Percentiles rank a stretch among this genome's conserved stretches.
These are phyloP conservation scores for Pachyseris speciosa DNA, from an alignment of 64 coral and sea anemone genomes.

Conservation along the genomic window DNA sequence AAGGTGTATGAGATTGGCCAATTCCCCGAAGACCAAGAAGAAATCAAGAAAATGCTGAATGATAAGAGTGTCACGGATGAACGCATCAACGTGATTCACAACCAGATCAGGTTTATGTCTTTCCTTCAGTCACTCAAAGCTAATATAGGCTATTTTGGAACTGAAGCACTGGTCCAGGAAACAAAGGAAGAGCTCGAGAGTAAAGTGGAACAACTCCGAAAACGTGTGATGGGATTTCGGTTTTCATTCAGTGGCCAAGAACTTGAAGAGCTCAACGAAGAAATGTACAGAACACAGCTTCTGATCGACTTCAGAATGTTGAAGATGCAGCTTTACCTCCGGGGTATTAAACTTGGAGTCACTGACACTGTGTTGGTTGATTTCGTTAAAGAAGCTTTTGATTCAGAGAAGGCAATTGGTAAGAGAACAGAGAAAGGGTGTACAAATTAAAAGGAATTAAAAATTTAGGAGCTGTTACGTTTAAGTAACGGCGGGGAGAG, in stretches of 20 bases:
- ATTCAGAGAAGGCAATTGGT: background rate
- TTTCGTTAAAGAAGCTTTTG: background rate
- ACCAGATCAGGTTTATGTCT: slow-evolving; percentile 55
- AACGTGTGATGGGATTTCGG: slow-evolving; percentile 6
- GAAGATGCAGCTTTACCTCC: background rate
- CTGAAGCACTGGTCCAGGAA: background rate
- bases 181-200: background rate
- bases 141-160: background rate
- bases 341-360: background rate
- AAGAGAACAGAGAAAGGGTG: background rate
- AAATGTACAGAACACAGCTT: slow-evolving; percentile 41
- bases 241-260: slow-evolving; percentile 47
- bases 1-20: too few relatives aligned
- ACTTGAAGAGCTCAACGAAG: slow-evolving; percentile 58
- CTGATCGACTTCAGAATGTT: background rate
- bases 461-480: background rate
- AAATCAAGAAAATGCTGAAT: background rate
- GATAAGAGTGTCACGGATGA: background rate
- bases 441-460: too few relatives aligned
- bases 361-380: background rate
- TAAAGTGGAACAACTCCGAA: slow-evolving; percentile 18
- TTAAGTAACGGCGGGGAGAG: too few relatives aligned
- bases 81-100: slow-evolving; percentile 23
- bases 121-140: background rate
- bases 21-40: too few relatives aligned